Evolutionary conservation across 2,797 vertebrate species (phyloP), one percentile per base, ranked within the genome.

Genomic region (Gallinago nigripennis): DNA sequence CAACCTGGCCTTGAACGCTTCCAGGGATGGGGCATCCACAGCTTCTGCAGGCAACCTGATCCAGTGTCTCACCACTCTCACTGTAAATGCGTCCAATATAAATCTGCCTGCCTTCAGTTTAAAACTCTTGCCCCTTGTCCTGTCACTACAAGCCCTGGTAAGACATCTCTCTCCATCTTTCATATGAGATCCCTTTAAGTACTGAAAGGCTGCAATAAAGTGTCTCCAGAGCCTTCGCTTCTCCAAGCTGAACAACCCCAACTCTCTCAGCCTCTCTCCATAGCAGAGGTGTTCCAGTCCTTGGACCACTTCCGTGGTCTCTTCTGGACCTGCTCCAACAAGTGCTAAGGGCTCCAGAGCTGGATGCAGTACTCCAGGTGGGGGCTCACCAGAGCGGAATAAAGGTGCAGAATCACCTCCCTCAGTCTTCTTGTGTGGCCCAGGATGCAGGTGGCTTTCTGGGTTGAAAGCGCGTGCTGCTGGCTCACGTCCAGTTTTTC

Each of bases 301-400:
- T 24, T 16, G 1, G 10, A 50, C 0, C 57, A 53, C 25, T 3
- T 30, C 1, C 0, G 1, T 30, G 31, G 16, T n/a, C 66, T 41
- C 53, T 19, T 28, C 53, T 50, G 64, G 53, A 8, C 43, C 15
- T 23, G 1, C 56, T 61, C 46, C 28, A n/a, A 11, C 43, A 23
- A 35, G 1, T 51, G 6, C 12, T 33, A 19, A 4, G 31, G n/a
- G 10, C 25, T 6, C 68, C 50, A 12, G n/a, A 73, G 33, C 63
- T 51, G 35, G 43, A 60, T 0, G 1, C 51, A 20, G 35, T 0
- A 10, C 41, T 48, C 4, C 51, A 50, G 43, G 37, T 18, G 11
- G 39, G 33, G 19, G 13, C 45, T 68, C 54, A 6, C 25, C 6
- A 16, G 16, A 53, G n/a, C 3, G 0, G 31, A 25, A 20, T 2